Conservation (phyloP, 2,797 vertebrate species). For the Pseudomugil tenellus region DNA sequence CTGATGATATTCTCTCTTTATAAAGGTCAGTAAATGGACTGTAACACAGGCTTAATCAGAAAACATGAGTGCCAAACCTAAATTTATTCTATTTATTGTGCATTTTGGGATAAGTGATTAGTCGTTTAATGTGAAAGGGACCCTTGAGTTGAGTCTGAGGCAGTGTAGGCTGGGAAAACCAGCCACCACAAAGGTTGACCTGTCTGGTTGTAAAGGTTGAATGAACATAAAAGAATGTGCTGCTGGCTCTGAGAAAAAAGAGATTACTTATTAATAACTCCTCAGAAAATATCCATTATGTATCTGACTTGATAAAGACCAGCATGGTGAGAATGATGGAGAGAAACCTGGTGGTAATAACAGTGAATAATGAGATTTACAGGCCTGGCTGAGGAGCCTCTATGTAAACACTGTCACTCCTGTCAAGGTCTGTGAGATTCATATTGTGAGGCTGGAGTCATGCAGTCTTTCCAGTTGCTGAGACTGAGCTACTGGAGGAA, state of each 20-base stretch:
- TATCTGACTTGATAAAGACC: conserved; percentile 64
- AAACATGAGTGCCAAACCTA: conserved; percentile 27
- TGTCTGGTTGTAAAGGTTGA: conserved; percentile 33
- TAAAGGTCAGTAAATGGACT: conserved; percentile 44
- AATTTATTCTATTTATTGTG: conserved; percentile 16
- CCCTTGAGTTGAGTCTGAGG: conserved; percentile 13
- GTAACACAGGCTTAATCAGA: conserved; percentile 47
- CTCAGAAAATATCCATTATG: conserved; percentile 42
- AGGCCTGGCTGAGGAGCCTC: conserved; percentile 62
- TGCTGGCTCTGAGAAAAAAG: conserved; percentile 32
- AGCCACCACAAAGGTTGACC: conserved; percentile 55
- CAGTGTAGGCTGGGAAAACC: conserved; percentile 31
- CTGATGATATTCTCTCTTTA: conserved; percentile 9
- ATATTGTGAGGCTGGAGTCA: conserved; percentile 62
- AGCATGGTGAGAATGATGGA: conserved; percentile 61
- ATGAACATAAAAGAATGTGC: conserved; percentile 56
- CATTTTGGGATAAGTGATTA: conserved; percentile 2
- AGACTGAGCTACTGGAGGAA: conserved; percentile 52
- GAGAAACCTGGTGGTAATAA: conserved; percentile 54
- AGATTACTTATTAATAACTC: conserved; percentile 53
- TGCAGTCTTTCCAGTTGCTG: conserved; percentile 62
- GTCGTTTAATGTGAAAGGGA: conserved; percentile 19
- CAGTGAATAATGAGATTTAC: conserved; percentile 61
- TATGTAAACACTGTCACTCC: conserved; percentile 77
- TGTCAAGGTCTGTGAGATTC: conserved; percentile 68